phyloP scores from a whole-genome alignment of 2,888 invertebrate genomes.

The Pristionchus mayeri region DNA sequence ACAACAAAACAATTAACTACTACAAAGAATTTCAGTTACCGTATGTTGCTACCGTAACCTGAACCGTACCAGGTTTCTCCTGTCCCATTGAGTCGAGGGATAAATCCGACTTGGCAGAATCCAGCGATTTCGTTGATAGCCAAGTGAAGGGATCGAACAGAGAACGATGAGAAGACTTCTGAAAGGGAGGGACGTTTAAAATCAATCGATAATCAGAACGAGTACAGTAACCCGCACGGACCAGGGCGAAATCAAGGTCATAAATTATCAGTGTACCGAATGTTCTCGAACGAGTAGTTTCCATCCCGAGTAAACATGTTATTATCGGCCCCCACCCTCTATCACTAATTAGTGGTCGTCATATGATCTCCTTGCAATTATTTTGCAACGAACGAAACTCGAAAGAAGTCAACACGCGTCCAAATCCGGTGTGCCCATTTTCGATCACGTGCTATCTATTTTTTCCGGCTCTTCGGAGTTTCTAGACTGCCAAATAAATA shows the following conservation, averaged over 20 bases:
- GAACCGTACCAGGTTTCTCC: constrained; percentile 35
- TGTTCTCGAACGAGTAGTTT: too few species aligned
- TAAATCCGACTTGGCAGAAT: constrained; percentile 2
- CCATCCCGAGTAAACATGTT: too few species aligned
- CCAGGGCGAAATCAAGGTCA: background rate
- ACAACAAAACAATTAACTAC: too few species aligned
- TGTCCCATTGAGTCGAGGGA: constrained; percentile 29
- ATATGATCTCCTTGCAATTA: too few species aligned
- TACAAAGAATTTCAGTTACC: too few species aligned
- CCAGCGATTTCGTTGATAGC: constrained; percentile 28
- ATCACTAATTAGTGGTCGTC: background rate
- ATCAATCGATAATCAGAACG: background rate
- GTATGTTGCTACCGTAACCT: background rate
- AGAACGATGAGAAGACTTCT: constrained; percentile 9
- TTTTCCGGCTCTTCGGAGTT: too few species aligned
- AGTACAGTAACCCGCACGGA: background rate
- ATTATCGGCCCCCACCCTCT: background rate
- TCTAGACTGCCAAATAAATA: too few species aligned
- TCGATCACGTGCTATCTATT: too few species aligned
- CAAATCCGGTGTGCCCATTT: too few species aligned
- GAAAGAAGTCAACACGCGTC: too few species aligned
- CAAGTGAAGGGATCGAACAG: constrained; percentile 38
- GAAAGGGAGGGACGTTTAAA: background rate
- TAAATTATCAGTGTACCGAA: too few species aligned
- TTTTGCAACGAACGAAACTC: too few species aligned